phyloP scores from a whole-genome alignment of 2,888 invertebrate species.

The Pemphredon lugubris region DNA sequence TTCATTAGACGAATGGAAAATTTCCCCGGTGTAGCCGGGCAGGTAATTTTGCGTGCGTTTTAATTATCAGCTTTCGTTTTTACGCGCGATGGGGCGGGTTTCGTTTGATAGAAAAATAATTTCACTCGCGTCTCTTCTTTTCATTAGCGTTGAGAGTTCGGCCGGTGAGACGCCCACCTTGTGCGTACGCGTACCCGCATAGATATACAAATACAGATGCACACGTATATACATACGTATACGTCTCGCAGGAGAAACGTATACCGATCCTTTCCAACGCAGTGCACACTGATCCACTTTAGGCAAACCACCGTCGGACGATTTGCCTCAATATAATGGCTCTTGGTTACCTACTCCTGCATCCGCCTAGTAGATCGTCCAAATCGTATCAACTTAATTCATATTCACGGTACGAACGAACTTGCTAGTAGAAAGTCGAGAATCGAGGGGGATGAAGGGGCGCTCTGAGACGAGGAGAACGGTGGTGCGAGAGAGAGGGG shows the following conservation, averaged over 20 bases:
- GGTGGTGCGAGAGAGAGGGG: conserved; percentile 38
- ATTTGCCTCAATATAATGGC: conserved; percentile 68
- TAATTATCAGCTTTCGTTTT: conserved; percentile 21
- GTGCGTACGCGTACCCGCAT: neutral
- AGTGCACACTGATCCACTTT: conserved; percentile 61
- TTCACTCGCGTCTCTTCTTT: neutral
- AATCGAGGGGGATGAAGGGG: conserved; percentile 65
- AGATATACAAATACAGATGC: neutral
- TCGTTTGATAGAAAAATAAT: neutral
- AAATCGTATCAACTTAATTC: conserved; percentile 77
- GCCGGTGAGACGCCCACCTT: neutral
- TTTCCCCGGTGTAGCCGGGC: neutral
- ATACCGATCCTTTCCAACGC: conserved; percentile 51
- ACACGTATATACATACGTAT: neutral
- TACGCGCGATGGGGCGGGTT: conserved; percentile 7
- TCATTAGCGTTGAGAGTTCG: neutral
- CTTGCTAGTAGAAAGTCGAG: conserved; percentile 69
- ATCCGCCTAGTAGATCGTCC: conserved; percentile 66
- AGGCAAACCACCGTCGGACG: conserved; percentile 62
- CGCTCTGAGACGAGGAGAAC: conserved; percentile 37
- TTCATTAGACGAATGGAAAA: conserved; percentile 30
- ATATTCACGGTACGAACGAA: conserved; percentile 74
- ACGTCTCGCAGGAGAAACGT: no score
- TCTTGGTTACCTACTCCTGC: conserved; percentile 61
- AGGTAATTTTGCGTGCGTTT: conserved; percentile 9